Conservation (phyloP, 53 echinoderm and acorn worm species). For the Echinometra lucunter region DNA sequence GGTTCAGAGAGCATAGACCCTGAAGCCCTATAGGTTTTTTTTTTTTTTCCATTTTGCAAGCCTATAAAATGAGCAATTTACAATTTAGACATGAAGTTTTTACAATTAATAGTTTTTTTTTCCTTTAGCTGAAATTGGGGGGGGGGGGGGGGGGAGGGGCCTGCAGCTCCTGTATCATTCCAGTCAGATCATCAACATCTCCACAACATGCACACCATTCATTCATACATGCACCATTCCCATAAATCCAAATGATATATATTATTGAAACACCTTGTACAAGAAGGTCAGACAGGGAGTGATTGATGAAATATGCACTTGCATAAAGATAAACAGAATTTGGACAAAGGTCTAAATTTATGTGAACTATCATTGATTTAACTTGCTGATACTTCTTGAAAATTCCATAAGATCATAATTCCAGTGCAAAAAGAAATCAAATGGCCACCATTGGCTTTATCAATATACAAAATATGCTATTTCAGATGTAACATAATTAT, state of each 20-base stretch:
- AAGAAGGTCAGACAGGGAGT: neutral
- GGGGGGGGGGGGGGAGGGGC: too few relatives aligned
- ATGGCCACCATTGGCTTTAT: neutral
- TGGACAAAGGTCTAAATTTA: constrained; percentile 10
- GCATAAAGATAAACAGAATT: neutral
- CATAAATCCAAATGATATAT: neutral
- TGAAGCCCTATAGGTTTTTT: too few relatives aligned
- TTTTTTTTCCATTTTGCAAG: too few relatives aligned
- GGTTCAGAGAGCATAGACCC: too few relatives aligned
- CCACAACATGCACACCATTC: neutral
- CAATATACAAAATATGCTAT: neutral
- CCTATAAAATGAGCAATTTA: too few relatives aligned
- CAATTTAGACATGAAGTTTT: too few relatives aligned
- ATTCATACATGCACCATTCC: neutral
- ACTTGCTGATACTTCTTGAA: neutral
- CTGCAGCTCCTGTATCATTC: too few relatives aligned
- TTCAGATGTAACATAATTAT: neutral
- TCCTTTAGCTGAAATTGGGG: too few relatives aligned
- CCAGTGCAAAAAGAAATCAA: neutral
- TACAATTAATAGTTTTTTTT: too few relatives aligned
- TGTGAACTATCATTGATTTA: neutral
- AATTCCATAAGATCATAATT: neutral
- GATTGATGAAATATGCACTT: neutral
- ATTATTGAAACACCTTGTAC: neutral
- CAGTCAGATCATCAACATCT: too few relatives aligned